A percentile compares a stretch with the other conserved stretches of the same genome.
phyloP scores from a whole-genome alignment of 1,140 invertebrate genomes.

The Drosophila punjabiensis region DNA sequence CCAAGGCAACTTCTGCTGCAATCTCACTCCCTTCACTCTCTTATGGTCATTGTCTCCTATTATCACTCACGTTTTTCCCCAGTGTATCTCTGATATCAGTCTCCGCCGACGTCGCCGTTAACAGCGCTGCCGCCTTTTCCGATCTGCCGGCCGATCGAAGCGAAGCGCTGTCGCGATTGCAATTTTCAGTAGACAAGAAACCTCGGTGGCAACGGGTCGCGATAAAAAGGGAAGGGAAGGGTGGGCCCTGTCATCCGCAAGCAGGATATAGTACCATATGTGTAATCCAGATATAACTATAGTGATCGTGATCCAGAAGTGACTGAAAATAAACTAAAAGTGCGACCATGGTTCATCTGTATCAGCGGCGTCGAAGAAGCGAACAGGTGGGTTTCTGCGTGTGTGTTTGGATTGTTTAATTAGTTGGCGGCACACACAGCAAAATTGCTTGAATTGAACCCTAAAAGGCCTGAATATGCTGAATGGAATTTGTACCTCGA shows the following conservation, averaged over 20 bases:
- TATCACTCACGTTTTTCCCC: not conserved
- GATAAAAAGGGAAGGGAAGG: slow-evolving; percentile 30
- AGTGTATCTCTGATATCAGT: slow-evolving; percentile 30
- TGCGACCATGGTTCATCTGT: slow-evolving; percentile 67
- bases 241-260: not conserved
- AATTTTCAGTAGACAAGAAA: slow-evolving; percentile 65
- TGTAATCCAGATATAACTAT: not conserved
- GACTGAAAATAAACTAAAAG: not conserved
- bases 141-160: slow-evolving; percentile 34
- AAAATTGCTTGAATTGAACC: slow-evolving; percentile 28
- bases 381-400: slow-evolving; percentile 70
- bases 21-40: not conserved
- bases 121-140: slow-evolving; percentile 28
- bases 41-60: not conserved
- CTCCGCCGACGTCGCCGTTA: slow-evolving; percentile 20
- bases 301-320: not conserved
- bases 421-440: slow-evolving; percentile 21
- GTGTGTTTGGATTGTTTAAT: slow-evolving; percentile 51
- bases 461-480: not conserved
- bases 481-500: slow-evolving; percentile 26
- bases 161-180: slow-evolving; percentile 22
- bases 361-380: slow-evolving; percentile 67
- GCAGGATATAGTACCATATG: slow-evolving; percentile 1
- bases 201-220: slow-evolving; percentile 68
- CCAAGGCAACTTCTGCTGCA: too few species aligned